phyloP scores from a whole-genome alignment of 1,140 invertebrate species.

The Diachasmimorpha longicaudata region DNA sequence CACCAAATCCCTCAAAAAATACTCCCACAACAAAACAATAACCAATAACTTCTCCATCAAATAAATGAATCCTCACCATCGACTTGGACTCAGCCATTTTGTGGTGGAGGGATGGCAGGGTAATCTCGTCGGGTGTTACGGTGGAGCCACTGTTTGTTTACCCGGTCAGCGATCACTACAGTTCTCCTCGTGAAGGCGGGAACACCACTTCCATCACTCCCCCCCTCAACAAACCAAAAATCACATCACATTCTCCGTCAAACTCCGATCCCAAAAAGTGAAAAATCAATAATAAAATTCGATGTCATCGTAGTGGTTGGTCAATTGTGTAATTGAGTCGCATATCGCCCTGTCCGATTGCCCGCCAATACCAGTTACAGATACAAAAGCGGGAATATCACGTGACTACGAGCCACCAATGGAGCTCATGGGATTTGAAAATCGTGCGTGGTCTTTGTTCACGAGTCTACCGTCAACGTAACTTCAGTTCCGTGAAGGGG shows the following conservation, averaged over 20 bases:
- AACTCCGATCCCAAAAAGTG: too few relatives aligned
- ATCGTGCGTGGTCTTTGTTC: conserved; percentile 64
- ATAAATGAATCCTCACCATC: background rate
- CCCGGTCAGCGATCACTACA: background rate
- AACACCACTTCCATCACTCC: background rate
- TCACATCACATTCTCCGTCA: too few relatives aligned
- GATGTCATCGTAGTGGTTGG: too few relatives aligned
- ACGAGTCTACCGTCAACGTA: conserved; percentile 55
- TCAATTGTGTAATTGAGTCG: too few relatives aligned
- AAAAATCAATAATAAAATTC: too few relatives aligned
- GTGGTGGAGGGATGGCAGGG: conserved; percentile 42
- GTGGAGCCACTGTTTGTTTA: conserved; percentile 19
- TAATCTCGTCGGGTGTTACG: conserved; percentile 12
- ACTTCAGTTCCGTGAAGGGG: conserved; percentile 61
- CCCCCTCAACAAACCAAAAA: background rate
- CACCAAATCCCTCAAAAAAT: background rate
- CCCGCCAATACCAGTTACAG: conserved; percentile 30
- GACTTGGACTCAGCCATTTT: conserved; percentile 53
- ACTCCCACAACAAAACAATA: conserved; percentile 29
- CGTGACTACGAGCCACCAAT: conserved; percentile 53
- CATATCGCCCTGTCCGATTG: background rate
- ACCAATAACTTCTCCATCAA: background rate
- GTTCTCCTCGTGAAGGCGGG: background rate
- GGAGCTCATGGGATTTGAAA: conserved; percentile 52
- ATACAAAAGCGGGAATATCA: conserved; percentile 30